Conservation (phyloP, 2,888 invertebrate genomes). For the Rhyacophila evoluta region DNA sequence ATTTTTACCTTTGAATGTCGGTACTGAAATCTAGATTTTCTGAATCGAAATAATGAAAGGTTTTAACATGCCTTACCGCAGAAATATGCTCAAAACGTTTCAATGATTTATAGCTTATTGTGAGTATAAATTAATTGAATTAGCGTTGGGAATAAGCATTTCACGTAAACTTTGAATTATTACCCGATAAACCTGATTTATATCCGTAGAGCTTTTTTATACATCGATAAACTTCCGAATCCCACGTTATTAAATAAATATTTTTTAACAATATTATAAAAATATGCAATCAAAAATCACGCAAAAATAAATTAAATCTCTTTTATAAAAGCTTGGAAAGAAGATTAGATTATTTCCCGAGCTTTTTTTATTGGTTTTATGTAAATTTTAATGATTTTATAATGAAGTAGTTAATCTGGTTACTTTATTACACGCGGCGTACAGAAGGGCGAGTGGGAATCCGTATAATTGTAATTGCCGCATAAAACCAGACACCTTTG, state of each 20-base stretch:
- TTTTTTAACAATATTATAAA: neutral
- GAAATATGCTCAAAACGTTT: neutral
- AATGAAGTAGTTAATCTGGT: constrained; percentile 48
- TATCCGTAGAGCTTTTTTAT: neutral
- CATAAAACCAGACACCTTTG: constrained; percentile 52
- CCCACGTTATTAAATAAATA: neutral
- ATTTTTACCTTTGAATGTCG: too few species aligned
- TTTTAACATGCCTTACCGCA: too few species aligned
- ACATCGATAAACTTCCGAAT: constrained; percentile 2
- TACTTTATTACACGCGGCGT: constrained; percentile 22
- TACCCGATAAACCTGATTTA: constrained; percentile 17
- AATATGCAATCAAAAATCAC: neutral
- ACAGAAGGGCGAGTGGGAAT: constrained; percentile 43
- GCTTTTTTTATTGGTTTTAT: constrained; percentile 29
- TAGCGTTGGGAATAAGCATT: neutral
- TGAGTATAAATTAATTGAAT: constrained; percentile 15
- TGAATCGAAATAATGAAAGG: too few species aligned
- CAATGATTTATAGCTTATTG: neutral
- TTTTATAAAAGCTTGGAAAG: neutral
- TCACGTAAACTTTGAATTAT: constrained; percentile 5
- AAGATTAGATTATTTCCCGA: neutral
- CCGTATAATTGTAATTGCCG: constrained; percentile 50
- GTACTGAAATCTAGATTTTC: too few species aligned
- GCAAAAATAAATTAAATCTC: neutral
- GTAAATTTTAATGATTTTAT: constrained; percentile 37